Evolutionary conservation across 2,888 invertebrate species (phyloP), one percentile per base, ranked within the genome.

Genomic region (Xanthorhoe designata): DNA sequence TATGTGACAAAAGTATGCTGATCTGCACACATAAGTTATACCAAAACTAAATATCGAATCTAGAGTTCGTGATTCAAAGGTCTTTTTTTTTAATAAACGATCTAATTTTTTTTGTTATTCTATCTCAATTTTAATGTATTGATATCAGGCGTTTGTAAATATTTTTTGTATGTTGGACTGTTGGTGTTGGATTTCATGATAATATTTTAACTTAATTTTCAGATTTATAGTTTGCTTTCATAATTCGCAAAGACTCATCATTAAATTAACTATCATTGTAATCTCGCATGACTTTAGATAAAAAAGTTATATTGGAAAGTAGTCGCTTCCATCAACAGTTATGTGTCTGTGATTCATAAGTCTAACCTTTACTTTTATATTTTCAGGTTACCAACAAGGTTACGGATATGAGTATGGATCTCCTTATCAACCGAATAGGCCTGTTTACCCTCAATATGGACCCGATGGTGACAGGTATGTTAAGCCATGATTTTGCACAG

Each of bases 391-490:
- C 91, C 95, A 95, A 81, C 95, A 95, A 83, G 95, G 94, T 74
- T 94, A 94, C 83, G 96, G 96, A 80, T 95, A 95, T 76, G 96
- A 95, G 88, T 96, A 96, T 82, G 95, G 95, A 79, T 94, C 95
- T 76, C 94, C 95, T 74, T 95, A 95, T 85, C 96, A 95, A 77
- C 94, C 95, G 71, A 96, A 96, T 88, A 95, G 97, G 94, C 96
- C 96, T 81, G 96, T 96, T 80, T 96, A 97, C 84, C 96, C 97
- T 80, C 96, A 97, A 77, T 96, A 96, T 80, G 96, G 96, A 72
- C 95, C 96, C 59, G 94, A 94, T 65, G 95, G 95, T 73, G 95
- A 95, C 94, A 95, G 95, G 96, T 96, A 88, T 86, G 82, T 49
- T 13, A 6, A 6, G 32, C 32, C 7, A 32, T 6, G 0, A 32